phyloP scores from a whole-genome alignment of 2,797 vertebrate species.

The Morelia viridis region DNA sequence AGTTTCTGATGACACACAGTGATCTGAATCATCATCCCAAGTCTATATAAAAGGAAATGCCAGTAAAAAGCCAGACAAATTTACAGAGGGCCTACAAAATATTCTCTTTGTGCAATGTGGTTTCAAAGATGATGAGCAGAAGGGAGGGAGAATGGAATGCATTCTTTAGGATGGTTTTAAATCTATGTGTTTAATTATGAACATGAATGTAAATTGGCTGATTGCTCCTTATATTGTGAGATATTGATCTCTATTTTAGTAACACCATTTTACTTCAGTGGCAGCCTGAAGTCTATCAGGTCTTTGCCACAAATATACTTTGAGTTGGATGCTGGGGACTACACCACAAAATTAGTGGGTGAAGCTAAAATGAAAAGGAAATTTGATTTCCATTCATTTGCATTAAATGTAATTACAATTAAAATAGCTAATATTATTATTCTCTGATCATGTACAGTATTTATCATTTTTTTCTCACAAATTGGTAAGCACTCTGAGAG shows the following conservation, averaged over 20 bases:
- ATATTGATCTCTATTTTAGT: not conserved
- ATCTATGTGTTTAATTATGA: slow-evolving; percentile 44
- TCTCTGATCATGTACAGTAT: not conserved
- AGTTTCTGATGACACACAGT: not conserved
- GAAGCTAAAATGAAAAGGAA: not conserved
- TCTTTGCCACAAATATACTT: not conserved
- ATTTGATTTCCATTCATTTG: not conserved
- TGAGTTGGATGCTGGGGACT: not conserved
- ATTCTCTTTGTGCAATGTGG: slow-evolving; percentile 31
- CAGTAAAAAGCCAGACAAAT: slow-evolving; percentile 30
- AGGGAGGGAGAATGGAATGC: slow-evolving; percentile 20
- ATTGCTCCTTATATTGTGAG: slow-evolving; percentile 27
- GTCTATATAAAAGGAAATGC: not conserved
- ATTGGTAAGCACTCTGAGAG: not conserved
- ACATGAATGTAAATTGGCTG: slow-evolving; percentile 10
- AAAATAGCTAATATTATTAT: not conserved
- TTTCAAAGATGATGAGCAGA: not conserved
- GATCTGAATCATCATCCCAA: slow-evolving; percentile 15
- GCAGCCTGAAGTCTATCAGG: not conserved
- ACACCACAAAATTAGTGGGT: not conserved
- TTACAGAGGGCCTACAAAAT: slow-evolving; percentile 12
- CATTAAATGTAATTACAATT: not conserved
- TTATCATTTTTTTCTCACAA: not conserved
- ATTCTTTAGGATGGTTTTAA: slow-evolving; percentile 13
- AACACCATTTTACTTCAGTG: not conserved